Evolutionary conservation across 1,140 invertebrate species (phyloP).

Genomic region (Formica selysi): DNA sequence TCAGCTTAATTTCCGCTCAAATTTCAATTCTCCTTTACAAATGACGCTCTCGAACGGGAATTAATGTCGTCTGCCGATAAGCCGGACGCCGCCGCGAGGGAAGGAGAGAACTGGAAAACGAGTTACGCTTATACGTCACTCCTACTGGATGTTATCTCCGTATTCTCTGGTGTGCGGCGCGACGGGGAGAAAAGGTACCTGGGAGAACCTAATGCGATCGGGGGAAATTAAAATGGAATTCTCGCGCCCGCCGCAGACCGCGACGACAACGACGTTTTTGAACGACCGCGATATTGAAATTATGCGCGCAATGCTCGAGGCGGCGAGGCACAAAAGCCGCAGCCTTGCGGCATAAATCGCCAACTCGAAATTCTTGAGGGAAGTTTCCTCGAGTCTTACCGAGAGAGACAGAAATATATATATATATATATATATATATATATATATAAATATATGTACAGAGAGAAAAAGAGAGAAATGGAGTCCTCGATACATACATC

Average conservation of each 20-base stretch:
- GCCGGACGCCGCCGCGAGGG: constrained; percentile 4
- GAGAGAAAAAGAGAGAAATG: neutral
- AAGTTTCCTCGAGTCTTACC: constrained; percentile 23
- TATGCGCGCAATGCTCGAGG: constrained; percentile 72
- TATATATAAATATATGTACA: too few species aligned
- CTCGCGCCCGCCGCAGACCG: constrained; percentile 17
- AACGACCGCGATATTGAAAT: constrained; percentile 70
- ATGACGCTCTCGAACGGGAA: constrained; percentile 34
- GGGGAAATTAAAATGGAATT: constrained; percentile 56
- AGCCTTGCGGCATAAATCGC: constrained; percentile 64
- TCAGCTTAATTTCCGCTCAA: constrained; percentile 58
- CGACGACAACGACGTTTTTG: constrained; percentile 33
- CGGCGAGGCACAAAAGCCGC: constrained; percentile 69
- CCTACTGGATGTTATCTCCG: constrained; percentile 47
- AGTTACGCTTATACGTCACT: constrained; percentile 14
- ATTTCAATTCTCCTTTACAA: constrained; percentile 53
- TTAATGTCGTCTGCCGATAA: constrained; percentile 53
- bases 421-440: too few species aligned
- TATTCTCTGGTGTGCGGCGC: neutral
- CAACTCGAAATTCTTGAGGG: constrained; percentile 67
- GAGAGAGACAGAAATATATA: neutral
- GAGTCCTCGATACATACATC: constrained; percentile 51
- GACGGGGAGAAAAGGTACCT: neutral
- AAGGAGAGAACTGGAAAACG: constrained; percentile 40
- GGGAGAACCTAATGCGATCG: neutral